phyloP scores from a whole-genome alignment of 2,113 vertebrate species.

The Lepus europaeus region DNA sequence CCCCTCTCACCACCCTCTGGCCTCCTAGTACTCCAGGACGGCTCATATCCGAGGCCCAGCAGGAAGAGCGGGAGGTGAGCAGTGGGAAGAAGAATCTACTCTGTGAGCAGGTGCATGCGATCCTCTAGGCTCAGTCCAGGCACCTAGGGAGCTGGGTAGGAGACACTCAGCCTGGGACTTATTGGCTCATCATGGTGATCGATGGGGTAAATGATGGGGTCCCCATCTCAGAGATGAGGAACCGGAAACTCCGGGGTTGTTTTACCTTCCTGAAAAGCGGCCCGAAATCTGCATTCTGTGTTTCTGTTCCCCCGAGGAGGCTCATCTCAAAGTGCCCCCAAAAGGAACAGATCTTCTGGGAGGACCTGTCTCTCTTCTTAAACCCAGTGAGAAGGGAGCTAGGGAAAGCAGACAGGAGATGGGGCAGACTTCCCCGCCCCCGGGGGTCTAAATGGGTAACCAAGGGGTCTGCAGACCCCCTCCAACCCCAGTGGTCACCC shows the following conservation, averaged over 20 bases:
- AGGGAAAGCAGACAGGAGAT: background rate
- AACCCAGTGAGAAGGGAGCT: background rate
- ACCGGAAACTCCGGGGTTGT: constrained; percentile 56
- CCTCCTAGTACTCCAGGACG: background rate
- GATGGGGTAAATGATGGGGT: constrained; percentile 29
- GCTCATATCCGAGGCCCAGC: background rate
- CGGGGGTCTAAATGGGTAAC: background rate
- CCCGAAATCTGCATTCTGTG: background rate
- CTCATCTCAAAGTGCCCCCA: background rate
- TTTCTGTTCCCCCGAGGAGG: constrained; percentile 45
- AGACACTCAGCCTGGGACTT: background rate
- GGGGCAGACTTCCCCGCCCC: background rate
- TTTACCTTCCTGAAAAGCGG: constrained; percentile 74
- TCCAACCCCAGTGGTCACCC: background rate
- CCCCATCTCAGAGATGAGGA: constrained; percentile 61
- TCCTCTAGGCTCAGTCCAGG: background rate
- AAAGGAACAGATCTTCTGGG: background rate
- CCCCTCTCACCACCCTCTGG: background rate
- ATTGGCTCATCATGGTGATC: background rate
- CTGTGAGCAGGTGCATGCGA: background rate
- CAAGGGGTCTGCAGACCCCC: background rate
- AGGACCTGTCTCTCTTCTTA: background rate
- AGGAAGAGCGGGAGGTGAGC: background rate
- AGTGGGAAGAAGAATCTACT: background rate
- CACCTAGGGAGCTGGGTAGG: background rate